These are phyloP conservation scores for Cyanocitta stelleri DNA, from an alignment of 2,113 vertebrate genomes.

Conservation along the genomic window DNA sequence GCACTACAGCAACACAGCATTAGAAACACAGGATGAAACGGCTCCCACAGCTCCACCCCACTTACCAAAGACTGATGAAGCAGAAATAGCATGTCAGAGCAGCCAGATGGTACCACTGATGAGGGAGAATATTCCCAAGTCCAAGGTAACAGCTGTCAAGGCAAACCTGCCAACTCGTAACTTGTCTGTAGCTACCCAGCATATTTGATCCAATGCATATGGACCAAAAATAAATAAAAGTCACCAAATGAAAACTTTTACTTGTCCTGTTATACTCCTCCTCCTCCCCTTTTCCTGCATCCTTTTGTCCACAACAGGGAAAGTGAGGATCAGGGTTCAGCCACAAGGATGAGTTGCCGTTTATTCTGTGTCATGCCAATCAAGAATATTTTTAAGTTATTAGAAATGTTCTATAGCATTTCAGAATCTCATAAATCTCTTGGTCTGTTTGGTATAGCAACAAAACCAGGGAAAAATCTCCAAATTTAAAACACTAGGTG, in stretches of 20 bases:
- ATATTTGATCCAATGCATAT: not conserved
- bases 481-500: not conserved
- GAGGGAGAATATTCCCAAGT: not conserved
- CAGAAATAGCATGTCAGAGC: not conserved
- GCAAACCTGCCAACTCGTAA: not conserved
- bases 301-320: not conserved
- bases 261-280: not conserved
- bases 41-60: not conserved
- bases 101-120: not conserved
- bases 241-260: not conserved
- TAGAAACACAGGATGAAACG: not conserved
- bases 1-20: not conserved
- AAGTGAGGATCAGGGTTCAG: not conserved
- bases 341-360: rapidly evolving
- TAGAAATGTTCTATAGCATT: not conserved
- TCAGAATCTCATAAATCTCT: not conserved
- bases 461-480: not conserved
- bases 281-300: not conserved
- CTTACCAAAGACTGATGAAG: not conserved
- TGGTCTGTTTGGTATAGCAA: not conserved
- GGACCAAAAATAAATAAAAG: not conserved
- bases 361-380: not conserved
- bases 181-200: not conserved
- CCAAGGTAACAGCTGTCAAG: not conserved
- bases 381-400: not conserved